phyloP scores from a whole-genome alignment of 2,888 invertebrate species.

The Ophraella communa region DNA sequence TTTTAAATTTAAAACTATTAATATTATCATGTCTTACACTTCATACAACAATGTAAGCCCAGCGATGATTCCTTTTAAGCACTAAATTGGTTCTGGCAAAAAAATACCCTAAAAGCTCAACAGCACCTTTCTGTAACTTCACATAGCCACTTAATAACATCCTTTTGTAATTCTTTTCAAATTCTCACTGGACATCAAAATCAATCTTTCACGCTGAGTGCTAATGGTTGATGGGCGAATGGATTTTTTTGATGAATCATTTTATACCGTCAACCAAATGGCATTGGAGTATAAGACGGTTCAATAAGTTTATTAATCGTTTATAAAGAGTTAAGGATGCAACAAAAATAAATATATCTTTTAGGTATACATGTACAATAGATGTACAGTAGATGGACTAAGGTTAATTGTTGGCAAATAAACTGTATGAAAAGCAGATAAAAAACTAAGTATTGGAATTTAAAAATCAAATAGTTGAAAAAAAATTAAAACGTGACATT shows the following conservation, averaged over 20 bases:
- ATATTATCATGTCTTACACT: neutral
- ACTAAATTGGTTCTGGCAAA: constrained; percentile 19
- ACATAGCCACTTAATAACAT: constrained; percentile 23
- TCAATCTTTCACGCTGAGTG: constrained; percentile 24
- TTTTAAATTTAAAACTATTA: neutral
- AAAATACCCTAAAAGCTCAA: constrained; percentile 1
- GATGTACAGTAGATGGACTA: too few relatives aligned
- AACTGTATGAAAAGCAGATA: too few relatives aligned
- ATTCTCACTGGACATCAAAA: constrained; percentile 20
- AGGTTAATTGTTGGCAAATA: too few relatives aligned
- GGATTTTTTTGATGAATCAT: constrained; percentile 11
- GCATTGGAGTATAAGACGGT: neutral
- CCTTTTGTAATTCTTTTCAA: constrained; percentile 22
- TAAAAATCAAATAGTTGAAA: too few relatives aligned
- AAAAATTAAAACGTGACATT: too few relatives aligned
- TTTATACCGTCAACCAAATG: neutral
- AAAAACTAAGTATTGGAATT: too few relatives aligned
- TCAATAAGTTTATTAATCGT: neutral
- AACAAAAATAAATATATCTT: too few relatives aligned
- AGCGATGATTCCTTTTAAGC: constrained; percentile 5
- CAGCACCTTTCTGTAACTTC: constrained; percentile 5
- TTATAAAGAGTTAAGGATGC: too few relatives aligned
- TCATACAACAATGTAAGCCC: neutral
- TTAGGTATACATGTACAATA: too few relatives aligned
- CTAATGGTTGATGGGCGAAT: constrained; percentile 15